These are phyloP conservation scores for Iguana delicatissima DNA, from an alignment of 2,797 vertebrate species.

Conservation along the genomic window DNA sequence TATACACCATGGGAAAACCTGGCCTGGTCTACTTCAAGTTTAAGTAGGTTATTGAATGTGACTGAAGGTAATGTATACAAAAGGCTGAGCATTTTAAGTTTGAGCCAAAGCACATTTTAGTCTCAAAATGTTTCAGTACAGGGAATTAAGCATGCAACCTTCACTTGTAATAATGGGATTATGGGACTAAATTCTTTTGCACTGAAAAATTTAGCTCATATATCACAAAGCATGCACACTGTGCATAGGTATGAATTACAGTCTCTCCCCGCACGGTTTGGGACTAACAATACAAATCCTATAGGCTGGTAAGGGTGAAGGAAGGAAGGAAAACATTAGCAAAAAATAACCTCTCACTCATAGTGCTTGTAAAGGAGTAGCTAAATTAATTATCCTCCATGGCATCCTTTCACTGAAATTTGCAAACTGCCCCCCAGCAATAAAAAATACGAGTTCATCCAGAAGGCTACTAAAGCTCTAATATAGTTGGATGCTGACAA, in stretches of 20 bases:
- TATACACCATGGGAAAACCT: conserved; percentile 4
- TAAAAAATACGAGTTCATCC: conserved; percentile 20
- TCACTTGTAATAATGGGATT: conserved; percentile 44
- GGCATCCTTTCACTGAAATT: conserved; percentile 49
- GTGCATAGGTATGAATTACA: conserved; percentile 37
- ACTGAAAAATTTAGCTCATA: conserved; percentile 41
- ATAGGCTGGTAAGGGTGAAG: conserved; percentile 54
- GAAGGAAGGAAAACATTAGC: conserved; percentile 65
- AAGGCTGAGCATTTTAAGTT: conserved; percentile 20
- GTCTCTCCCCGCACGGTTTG: not conserved
- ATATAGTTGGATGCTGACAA: conserved; percentile 39
- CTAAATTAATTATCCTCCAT: conserved; percentile 57
- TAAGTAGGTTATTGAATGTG: conserved; percentile 45
- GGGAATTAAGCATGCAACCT: conserved; percentile 42
- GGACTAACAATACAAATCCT: conserved; percentile 55
- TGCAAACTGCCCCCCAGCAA: conserved; percentile 49
- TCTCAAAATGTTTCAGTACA: conserved; percentile 38
- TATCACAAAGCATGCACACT: not conserved
- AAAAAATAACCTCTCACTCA: conserved; percentile 57
- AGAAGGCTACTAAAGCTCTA: conserved; percentile 36
- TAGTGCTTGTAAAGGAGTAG: conserved; percentile 41
- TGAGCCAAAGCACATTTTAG: conserved; percentile 39
- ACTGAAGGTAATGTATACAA: conserved; percentile 16
- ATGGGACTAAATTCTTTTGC: conserved; percentile 18
- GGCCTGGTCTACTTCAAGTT: conserved; percentile 31